Evolutionary conservation across 92 coral and sea anemone genomes (phyloP).

Genomic region (Montipora capitata): DNA sequence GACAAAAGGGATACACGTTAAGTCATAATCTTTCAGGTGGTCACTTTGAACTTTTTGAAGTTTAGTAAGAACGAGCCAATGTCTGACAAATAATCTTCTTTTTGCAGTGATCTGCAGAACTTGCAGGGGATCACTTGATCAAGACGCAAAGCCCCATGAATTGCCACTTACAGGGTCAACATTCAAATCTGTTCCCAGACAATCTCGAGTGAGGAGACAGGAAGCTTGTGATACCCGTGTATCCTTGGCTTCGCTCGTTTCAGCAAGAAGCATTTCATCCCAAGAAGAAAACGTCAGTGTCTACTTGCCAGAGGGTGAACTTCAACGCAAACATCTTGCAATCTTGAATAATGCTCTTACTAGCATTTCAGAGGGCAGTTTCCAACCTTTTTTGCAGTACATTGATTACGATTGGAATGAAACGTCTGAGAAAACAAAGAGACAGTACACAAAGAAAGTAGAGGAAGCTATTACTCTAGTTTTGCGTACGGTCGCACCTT

Average conservation of each 20-base stretch:
- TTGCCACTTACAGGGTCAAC: neutral
- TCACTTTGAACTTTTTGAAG: no score
- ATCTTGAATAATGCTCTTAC: conserved; percentile 50
- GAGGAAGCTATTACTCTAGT: no score
- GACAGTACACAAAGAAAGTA: no score
- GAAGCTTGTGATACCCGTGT: conserved; percentile 30
- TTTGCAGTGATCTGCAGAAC: no score
- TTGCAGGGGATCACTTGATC: no score
- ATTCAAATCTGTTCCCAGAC: conserved; percentile 29
- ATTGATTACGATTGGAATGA: conserved; percentile 41
- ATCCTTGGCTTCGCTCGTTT: conserved; percentile 61
- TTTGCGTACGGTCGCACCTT: conserved; percentile 45
- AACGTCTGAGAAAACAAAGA: conserved; percentile 34
- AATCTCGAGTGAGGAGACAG: conserved; percentile 25
- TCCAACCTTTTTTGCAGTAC: conserved; percentile 46
- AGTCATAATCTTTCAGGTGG: no score
- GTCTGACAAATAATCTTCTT: no score
- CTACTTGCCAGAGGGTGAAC: conserved; percentile 66
- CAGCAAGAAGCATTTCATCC: conserved; percentile 63
- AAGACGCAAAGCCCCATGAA: neutral
- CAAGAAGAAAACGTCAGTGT: conserved; percentile 64
- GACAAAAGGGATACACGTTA: no score
- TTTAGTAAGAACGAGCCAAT: no score
- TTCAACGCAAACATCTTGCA: conserved; percentile 42
- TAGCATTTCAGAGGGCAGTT: conserved; percentile 49